These are phyloP conservation scores for Rhagoletis pomonella DNA, from an alignment of 1,140 invertebrate species.

Conservation along the genomic window DNA sequence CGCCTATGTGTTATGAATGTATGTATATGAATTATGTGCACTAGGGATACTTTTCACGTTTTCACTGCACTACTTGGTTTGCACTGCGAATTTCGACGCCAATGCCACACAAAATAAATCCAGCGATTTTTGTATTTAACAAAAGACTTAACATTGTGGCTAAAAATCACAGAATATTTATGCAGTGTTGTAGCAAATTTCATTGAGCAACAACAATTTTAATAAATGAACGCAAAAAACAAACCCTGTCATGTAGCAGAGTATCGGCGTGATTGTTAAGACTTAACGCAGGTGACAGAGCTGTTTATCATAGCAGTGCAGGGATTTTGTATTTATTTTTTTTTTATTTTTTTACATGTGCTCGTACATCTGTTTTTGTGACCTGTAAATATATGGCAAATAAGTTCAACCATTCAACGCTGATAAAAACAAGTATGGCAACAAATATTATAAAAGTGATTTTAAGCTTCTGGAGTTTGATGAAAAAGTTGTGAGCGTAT, in stretches of 20 bases:
- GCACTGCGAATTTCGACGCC: not conserved
- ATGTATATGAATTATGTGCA: too few species aligned
- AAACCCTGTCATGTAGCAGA: not conserved
- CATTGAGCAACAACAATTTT: not conserved
- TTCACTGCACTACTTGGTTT: too few species aligned
- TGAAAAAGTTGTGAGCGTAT: too few species aligned
- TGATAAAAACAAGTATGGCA: too few species aligned
- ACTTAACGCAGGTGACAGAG: conserved; percentile 37
- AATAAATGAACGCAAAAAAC: not conserved
- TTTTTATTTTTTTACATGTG: not conserved
- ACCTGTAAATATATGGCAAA: too few species aligned
- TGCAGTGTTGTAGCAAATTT: conserved; percentile 6
- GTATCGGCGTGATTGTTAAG: conserved; percentile 1
- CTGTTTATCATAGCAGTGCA: conserved; percentile 24
- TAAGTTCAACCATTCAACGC: too few species aligned
- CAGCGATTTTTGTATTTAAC: conserved; percentile 44
- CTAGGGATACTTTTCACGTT: too few species aligned
- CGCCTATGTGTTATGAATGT: too few species aligned
- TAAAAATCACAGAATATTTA: conserved; percentile 36
- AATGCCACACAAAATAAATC: conserved; percentile 32
- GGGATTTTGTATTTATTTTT: conserved; percentile 27
- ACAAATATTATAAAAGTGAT: too few species aligned
- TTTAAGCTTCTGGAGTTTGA: too few species aligned
- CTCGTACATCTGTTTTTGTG: too few species aligned
- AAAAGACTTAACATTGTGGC: conserved; percentile 44